Base-by-base conservation (phyloP, 2,113 vertebrate genomes). In the Aspidoscelis tigris region DNA sequence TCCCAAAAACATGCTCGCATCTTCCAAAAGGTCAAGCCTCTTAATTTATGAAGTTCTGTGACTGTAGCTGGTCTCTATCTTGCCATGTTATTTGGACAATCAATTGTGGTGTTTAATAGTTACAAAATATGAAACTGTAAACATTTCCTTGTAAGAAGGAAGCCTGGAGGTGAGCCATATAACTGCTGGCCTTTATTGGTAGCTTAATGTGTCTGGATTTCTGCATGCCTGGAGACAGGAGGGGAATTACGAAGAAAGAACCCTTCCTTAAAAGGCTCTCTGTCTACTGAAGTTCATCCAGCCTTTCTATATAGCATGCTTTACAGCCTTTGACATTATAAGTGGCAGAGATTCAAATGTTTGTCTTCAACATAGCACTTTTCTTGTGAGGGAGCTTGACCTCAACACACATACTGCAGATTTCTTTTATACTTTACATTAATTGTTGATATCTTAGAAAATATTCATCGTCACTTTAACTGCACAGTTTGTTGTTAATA, bases 51-150 rank as follows among this genome's bases (percentile, higher is more conserved):
- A 82, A 91, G 47, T 44, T 80, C 73, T 88, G 24, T 3, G 74
- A 79, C 50, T 76, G 78, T 80, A 81, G 87, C 91, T 90, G 88
- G 88, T 88, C 92, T 87, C 81, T 73, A 83, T 92, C 4, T 0
- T 55, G 71, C 88, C 78, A 68, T 89, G 84, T 88, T 89, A 50
- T 87, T 87, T 84, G 89, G 89, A 87, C 92, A 84, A 93, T 96
- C 93, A 94, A 86, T 93, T 87, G 87, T 44, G n/a, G 87, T 93
- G 90, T 89, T 78, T 72, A 91, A 93, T 88, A 94, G 72, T 92
- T 92, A 96, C 95, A 90, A 81, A 89, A 84, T 84, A 69, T 93
- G 87, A 86, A 87, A 83, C 88, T 80, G 80, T 91, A 92, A 95
- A 92, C 93, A 94, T 90, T 93, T 91, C 90, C 88, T 92, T 92